Base-by-base conservation (phyloP, 2,888 invertebrate genomes). In the Antitype chi region DNA sequence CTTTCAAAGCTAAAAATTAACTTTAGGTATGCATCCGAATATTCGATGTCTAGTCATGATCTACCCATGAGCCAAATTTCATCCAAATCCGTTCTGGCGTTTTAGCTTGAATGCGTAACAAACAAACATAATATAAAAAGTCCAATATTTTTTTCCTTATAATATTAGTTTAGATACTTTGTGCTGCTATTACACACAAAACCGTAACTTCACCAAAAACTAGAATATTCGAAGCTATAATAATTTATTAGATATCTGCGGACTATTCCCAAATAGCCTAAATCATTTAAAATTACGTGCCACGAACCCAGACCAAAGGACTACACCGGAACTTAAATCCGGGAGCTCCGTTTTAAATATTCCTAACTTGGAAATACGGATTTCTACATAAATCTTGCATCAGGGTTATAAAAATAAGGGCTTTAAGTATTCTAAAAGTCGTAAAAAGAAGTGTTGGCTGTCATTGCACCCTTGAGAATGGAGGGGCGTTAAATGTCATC, bases 251-350 rank as follows among this genome's bases (percentile, higher is more conserved):
- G 7, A 74, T 47, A 53, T 25, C 8, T 1, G 49, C n/a, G 38
- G 47, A 11, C 60, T 38, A 55, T 53, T 3, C 74, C 60, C 60
- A n/a, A 13, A 28, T 55, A n/a, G 25, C 5, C 23, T 7, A 1
- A 38, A 80, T 43, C 43, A 77, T 60, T 77, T 73, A 28, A 73
- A 73, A 55, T 25, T 62, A n/a, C 47, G 53, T 55, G 25, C 2
- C 28, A 74, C 15, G 25, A 74, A 7, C 53, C 20, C 23, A n/a
- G 20, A 38, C 60, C 47, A n/a, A 80, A 74, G 77, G 74, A 62
- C 49, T 23, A 25, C 2, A 25, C 43, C 17, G 62, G 32, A 80
- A 62, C 73, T 60, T 53, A 23, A 53, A 20, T 23, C 4, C 25
- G 23, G n/a, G n/a, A 80, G 25, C 3, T 9, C 47, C 17, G 23